Conservation (phyloP, 2,797 vertebrate species). For the Pterois miles region DNA sequence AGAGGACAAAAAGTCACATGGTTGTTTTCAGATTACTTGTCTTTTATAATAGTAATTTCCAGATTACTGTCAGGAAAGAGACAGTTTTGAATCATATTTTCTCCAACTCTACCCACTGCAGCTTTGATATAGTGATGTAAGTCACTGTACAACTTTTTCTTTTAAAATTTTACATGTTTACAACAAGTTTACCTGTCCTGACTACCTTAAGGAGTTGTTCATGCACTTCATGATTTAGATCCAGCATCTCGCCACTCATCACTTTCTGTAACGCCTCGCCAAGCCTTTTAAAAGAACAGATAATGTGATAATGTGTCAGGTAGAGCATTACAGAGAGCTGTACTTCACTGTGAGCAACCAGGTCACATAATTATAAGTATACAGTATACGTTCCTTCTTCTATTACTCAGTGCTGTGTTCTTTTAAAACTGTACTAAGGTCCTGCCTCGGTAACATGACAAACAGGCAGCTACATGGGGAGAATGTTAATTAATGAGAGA, state of each 20-base stretch:
- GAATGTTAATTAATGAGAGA: conserved; percentile 22
- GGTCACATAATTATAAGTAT: conserved; percentile 10
- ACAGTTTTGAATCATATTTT: no score
- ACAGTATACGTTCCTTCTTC: not conserved
- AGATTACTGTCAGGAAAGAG: no score
- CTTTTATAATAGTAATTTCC: no score
- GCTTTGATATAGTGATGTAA: not conserved
- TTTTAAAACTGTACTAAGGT: conserved; percentile 2
- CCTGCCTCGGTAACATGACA: not conserved
- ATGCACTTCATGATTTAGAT: not conserved
- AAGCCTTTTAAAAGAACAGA: conserved; percentile 12
- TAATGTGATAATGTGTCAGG: conserved; percentile 30
- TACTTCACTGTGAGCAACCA: conserved; percentile 1
- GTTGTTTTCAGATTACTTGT: no score
- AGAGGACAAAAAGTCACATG: no score
- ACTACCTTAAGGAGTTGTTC: not conserved
- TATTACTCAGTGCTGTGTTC: not conserved
- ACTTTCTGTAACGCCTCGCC: conserved; percentile 7
- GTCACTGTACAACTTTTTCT: not conserved
- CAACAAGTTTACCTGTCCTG: not conserved
- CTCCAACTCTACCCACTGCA: no score
- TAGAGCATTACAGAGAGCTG: conserved; percentile 1
- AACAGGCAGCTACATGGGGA: not conserved
- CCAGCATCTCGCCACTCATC: not conserved
- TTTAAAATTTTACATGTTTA: not conserved